Evolutionary conservation across 2,797 vertebrate species (phyloP), one percentile per base, ranked within the genome.

Genomic region (Syncerus caffer): DNA sequence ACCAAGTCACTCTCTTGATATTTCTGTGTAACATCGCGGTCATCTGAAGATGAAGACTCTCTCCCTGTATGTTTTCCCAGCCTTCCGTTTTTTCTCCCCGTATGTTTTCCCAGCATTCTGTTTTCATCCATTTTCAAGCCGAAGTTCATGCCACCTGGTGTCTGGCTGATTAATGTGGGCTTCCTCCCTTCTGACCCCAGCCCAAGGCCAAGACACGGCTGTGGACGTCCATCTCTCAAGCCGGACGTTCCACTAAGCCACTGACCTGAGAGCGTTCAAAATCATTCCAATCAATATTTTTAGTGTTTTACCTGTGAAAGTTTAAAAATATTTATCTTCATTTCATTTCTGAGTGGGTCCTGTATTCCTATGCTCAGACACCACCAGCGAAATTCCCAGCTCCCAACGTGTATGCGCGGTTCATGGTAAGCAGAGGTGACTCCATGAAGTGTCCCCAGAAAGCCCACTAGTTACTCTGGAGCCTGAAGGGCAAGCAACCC

Each of bases 321-420:
- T 60, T 47, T 85, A 27, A 80, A 51, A 89, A 62, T 25, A 93
- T 13, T 47, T 16, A 45, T 23, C 50, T 8, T 5, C 15, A 6
- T 53, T 92, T 79, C 21, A 55, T 47, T 85, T 71, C 42, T 42
- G 29, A 45, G 6, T 13, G 51, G 7, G 27, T 67, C 50, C 50
- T 42, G 42, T 27, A 17, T 8, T 27, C 42, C 11, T 17, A 0
- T 6, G 21, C 7, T 53, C 25, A 27, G 85, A 45, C 19, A 6
- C 25, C 38, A 7, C 17, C 31, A 7, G 17, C 51, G 16, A 6
- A 45, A n/a, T 0, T 47, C 71, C 7, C 45, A 53, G 6, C 6
- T 51, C 38, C 15, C 25, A 27, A 0, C 4, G 25, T 21, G 64
- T 4, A 2, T 16, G 25, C 0, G 0, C 0, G 2, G 62, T 3